Evolutionary conservation across 2,113 vertebrate genomes (phyloP).

Genomic region (Ciconia maguari): DNA sequence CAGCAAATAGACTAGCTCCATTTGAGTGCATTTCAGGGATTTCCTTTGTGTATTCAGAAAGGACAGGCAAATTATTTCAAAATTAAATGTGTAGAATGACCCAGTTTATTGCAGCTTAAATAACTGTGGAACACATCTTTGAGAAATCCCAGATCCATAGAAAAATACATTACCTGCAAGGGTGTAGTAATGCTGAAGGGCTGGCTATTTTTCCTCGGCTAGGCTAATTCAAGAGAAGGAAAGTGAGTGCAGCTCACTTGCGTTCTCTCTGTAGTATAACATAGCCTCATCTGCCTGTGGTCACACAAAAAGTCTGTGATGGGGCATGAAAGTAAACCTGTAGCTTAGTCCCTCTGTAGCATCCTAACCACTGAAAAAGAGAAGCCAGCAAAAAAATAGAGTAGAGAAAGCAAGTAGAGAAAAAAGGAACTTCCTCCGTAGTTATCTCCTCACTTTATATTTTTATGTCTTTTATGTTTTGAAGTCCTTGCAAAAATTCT

Average conservation of each 20-base stretch:
- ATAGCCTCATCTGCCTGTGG: background rate
- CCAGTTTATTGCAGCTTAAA: constrained; percentile 45
- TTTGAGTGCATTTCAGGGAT: constrained; percentile 14
- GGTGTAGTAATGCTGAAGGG: constrained; percentile 17
- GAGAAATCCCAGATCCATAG: constrained; percentile 44
- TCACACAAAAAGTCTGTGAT: background rate
- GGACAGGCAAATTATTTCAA: constrained; percentile 59
- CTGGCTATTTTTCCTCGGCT: background rate
- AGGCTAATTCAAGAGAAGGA: background rate
- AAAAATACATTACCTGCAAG: constrained; percentile 26
- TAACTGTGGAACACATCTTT: constrained; percentile 26
- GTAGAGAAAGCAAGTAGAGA: background rate
- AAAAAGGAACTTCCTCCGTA: constrained; percentile 26
- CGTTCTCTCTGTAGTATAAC: background rate
- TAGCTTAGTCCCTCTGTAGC: background rate
- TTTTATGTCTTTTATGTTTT: constrained; percentile 25
- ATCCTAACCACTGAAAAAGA: background rate
- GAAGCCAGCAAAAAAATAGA: background rate
- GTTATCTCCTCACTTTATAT: background rate
- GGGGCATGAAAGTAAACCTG: background rate
- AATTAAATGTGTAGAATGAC: constrained; percentile 52
- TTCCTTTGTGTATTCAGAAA: constrained; percentile 46
- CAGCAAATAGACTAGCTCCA: background rate
- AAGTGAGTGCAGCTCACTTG: background rate
- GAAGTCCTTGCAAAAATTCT: background rate